These are phyloP conservation scores for Lasioglossum pauxillum DNA, from an alignment of 2,888 invertebrate genomes.

Conservation along the genomic window DNA sequence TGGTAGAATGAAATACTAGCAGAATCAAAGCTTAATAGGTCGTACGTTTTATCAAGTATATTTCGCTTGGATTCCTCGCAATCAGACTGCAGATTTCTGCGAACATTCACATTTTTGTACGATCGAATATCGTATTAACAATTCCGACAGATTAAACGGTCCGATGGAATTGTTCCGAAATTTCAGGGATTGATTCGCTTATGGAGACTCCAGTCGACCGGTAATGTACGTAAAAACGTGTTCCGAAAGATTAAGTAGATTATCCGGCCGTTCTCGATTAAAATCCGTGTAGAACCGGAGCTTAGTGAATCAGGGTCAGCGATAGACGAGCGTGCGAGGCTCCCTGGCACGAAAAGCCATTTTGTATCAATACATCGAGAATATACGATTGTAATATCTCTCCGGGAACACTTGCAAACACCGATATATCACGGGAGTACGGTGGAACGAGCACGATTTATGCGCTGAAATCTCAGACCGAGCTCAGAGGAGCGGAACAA, in stretches of 20 bases:
- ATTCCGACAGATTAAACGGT: neutral
- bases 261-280: neutral
- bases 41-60: neutral
- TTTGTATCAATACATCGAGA: constrained; percentile 40
- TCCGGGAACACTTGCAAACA: constrained; percentile 47
- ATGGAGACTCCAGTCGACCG: neutral
- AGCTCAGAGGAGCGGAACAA: constrained; percentile 48
- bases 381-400: constrained; percentile 54
- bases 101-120: neutral
- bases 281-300: neutral
- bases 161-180: neutral
- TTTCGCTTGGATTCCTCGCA: neutral
- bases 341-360: constrained; percentile 12
- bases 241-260: neutral
- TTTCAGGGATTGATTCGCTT: neutral
- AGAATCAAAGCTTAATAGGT: neutral
- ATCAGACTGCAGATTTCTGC: neutral
- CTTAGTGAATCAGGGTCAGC: neutral
- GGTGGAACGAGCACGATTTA: constrained; percentile 57
- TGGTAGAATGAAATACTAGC: neutral
- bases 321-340: neutral
- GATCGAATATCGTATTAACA: neutral
- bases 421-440: constrained; percentile 45
- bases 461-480: constrained; percentile 53
- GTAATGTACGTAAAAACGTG: neutral